Evolutionary conservation across 2,113 vertebrate species (phyloP).

Genomic region (Pseudorhombus dupliciocellatus): DNA sequence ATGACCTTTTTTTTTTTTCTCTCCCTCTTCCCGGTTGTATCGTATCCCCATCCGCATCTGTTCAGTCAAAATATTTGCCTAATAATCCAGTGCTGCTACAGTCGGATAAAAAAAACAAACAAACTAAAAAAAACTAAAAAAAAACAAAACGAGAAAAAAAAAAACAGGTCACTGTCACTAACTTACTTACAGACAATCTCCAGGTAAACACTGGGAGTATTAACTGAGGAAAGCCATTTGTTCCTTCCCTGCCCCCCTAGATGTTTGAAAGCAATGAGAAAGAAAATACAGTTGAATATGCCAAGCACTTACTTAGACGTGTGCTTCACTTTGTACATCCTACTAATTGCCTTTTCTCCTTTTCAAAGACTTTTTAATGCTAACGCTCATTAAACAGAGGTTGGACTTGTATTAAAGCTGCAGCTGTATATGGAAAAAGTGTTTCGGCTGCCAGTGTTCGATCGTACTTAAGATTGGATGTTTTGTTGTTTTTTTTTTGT

Average conservation of each 20-base stretch:
- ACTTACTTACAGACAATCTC: slow-evolving; percentile 85
- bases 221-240: slow-evolving; percentile 68
- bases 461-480: slow-evolving; percentile 56
- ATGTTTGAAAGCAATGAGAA: slow-evolving; percentile 52
- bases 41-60: slow-evolving; percentile 79
- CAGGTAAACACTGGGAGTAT: slow-evolving; percentile 68
- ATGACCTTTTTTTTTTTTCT: slow-evolving; percentile 77
- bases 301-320: slow-evolving; percentile 65
- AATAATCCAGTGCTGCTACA: slow-evolving; percentile 77
- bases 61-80: slow-evolving; percentile 74
- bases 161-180: slow-evolving; percentile 68
- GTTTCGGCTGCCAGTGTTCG: slow-evolving; percentile 46
- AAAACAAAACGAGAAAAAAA: slow-evolving; percentile 18
- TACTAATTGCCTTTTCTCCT: slow-evolving; percentile 74
- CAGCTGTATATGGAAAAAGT: slow-evolving; percentile 37
- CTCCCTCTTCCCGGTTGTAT: slow-evolving; percentile 64
- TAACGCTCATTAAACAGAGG: slow-evolving; percentile 54
- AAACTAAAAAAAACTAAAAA: slow-evolving; percentile 17
- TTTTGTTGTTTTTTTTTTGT: slow-evolving; percentile 28
- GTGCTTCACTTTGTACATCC: slow-evolving; percentile 74
- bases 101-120: slow-evolving; percentile 61
- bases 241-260: slow-evolving; percentile 38
- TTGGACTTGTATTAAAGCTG: slow-evolving; percentile 52
- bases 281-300: slow-evolving; percentile 49
- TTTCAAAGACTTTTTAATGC: slow-evolving; percentile 60